These are phyloP conservation scores for Xenops minutus DNA, from an alignment of 2,797 vertebrate genomes.

Conservation along the genomic window DNA sequence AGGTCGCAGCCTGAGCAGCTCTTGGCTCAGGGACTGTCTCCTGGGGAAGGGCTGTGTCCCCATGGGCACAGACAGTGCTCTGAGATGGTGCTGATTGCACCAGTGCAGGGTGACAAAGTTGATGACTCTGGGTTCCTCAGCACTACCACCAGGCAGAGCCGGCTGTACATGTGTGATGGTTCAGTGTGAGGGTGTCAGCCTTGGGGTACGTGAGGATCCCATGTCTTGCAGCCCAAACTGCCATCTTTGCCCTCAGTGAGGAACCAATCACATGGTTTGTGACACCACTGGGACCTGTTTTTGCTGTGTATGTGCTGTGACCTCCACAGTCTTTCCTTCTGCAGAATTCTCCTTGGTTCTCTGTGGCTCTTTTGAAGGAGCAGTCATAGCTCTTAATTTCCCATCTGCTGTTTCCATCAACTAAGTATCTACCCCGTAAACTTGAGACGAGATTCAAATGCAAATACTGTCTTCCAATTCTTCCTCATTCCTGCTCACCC, in stretches of 20 bases:
- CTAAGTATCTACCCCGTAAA: background rate
- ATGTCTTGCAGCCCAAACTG: background rate
- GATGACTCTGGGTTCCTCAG: background rate
- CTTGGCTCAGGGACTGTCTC: background rate
- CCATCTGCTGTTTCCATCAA: background rate
- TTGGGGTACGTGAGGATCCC: fast-evolving
- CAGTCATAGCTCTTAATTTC: background rate
- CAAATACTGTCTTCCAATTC: fast-evolving
- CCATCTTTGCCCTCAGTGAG: fast-evolving
- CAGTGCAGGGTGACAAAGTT: no score
- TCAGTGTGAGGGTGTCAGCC: fast-evolving
- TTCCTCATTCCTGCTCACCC: background rate
- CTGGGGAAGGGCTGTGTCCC: background rate
- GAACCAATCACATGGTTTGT: background rate
- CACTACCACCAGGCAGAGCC: fast-evolving
- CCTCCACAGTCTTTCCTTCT: background rate
- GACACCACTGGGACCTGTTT: background rate
- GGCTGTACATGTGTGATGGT: fast-evolving
- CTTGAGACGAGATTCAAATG: background rate
- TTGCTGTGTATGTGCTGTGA: background rate
- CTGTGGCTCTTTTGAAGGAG: background rate
- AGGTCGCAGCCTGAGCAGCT: background rate
- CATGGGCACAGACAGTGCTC: background rate
- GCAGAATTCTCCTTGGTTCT: background rate
- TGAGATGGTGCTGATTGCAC: fast-evolving